Base-by-base conservation (phyloP, 2,888 invertebrate species). In the Eupithecia pulchellata region DNA sequence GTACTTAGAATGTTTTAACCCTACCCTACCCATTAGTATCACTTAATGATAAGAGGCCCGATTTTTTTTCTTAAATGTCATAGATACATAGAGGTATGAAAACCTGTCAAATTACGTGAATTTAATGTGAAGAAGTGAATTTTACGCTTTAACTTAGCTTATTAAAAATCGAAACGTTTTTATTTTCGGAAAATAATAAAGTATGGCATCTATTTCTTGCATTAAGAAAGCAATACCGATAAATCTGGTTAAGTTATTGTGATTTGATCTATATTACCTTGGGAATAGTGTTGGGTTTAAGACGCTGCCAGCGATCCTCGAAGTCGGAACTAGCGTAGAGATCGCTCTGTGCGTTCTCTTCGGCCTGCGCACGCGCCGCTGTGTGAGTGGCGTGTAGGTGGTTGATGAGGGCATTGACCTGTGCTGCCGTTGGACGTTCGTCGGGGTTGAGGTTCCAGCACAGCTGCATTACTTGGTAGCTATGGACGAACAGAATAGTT, bases 221-320 rank as follows among this genome's bases (percentile, higher is more conserved):
- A 17, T n/a, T 39, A n/a, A 6, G 17, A 6, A 13, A 13, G 32
- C 17, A 20, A 0, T 25, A 13, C 11, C 20, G 25, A 20, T 25
- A 11, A 47, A 47, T 20, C 20, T 25, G 4, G 25, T 25, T 13
- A 20, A 52, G 25, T 52, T 25, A 25, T 47, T 52, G 20, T 13
- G 13, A 4, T 52, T 52, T 25, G 25, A 25, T 11, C 52, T 13
- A 25, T 52, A 25, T 52, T 52, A 95, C 84, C 79, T 95, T 95
- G 27, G 95, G 94, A 27, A 95, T 95, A 52, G 92, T 88, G 86
- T 97, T 97, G 20, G 97, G 96, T 84, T 96, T 96, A 76, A 96
- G 94, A 30, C 92, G 93, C 79, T 96, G 96, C 97, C 97, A 97
- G 68, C 97, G 95, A 58, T 95, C 94, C 80, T 97, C 97, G 85